These are phyloP conservation scores for Tenualosa thibaudeaui DNA, from an alignment of 2,797 vertebrate genomes.

Conservation along the genomic window DNA sequence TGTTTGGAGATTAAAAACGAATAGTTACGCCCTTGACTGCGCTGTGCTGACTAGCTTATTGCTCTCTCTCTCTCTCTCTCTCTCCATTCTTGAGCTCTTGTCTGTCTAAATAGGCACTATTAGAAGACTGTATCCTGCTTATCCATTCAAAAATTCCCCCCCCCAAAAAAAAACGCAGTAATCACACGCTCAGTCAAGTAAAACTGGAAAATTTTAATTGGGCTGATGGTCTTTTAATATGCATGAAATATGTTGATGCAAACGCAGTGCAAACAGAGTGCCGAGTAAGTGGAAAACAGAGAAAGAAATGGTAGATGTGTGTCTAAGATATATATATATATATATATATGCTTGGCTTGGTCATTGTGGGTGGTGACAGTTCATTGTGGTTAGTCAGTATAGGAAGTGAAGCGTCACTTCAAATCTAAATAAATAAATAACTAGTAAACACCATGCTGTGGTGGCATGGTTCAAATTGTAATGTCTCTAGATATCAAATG, in stretches of 20 bases:
- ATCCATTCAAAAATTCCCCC: neutral
- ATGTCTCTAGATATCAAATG: neutral
- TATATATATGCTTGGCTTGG: neutral
- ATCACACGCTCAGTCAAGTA: neutral
- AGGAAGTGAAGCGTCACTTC: constrained; percentile 12
- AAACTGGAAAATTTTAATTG: neutral
- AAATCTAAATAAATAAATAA: neutral
- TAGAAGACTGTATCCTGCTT: neutral
- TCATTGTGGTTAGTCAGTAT: neutral
- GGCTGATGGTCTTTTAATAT: constrained; percentile 10
- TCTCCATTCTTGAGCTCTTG: neutral
- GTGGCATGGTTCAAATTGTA: neutral
- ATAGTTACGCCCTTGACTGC: neutral
- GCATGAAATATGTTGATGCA: neutral
- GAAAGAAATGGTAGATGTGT: neutral
- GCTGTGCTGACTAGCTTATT: constrained; percentile 8
- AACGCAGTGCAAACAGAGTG: neutral
- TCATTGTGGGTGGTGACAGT: neutral
- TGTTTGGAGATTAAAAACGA: neutral
- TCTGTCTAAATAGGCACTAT: neutral
- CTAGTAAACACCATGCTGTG: neutral
- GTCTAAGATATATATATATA: no score
- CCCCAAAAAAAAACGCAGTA: neutral
- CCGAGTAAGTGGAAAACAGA: neutral
- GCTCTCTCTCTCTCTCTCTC: neutral